Evolutionary conservation across 2,113 vertebrate genomes (phyloP).

Genomic region (Sinocyclocheilus anophthalmus): DNA sequence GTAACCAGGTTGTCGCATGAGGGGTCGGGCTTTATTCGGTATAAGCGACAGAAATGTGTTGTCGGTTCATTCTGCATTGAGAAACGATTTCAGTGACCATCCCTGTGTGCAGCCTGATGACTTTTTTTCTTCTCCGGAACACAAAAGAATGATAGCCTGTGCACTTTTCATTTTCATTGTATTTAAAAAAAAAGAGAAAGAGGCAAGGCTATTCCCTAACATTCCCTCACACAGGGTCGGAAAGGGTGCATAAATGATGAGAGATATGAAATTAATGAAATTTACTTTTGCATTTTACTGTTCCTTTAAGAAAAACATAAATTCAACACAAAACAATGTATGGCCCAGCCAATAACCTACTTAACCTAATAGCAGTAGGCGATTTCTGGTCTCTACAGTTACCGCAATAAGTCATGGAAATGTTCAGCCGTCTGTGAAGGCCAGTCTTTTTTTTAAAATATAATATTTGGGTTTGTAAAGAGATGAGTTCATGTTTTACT

Average conservation of each 20-base stretch:
- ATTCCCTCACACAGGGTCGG: neutral
- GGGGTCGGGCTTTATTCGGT: constrained; percentile 72
- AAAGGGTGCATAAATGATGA: neutral
- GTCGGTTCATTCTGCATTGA: neutral
- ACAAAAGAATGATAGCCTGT: neutral
- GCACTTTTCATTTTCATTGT: neutral
- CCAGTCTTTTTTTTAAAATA: constrained; percentile 27
- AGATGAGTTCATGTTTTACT: constrained; percentile 45
- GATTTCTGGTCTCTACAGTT: constrained; percentile 17
- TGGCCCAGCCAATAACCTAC: constrained; percentile 26
- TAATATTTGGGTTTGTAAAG: constrained; percentile 43
- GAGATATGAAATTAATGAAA: neutral
- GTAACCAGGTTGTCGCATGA: constrained; percentile 84
- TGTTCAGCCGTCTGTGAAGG: constrained; percentile 1
- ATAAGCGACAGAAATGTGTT: constrained; percentile 46
- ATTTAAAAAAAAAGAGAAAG: neutral
- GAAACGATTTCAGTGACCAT: neutral
- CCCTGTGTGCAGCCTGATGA: neutral
- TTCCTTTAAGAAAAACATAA: constrained; percentile 21
- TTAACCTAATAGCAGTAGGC: constrained; percentile 31
- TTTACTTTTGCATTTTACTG: neutral
- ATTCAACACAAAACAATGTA: constrained; percentile 22
- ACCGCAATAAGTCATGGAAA: constrained; percentile 42
- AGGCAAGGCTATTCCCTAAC: neutral
- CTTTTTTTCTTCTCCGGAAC: neutral